These are phyloP conservation scores for Notechis scutatus DNA, from an alignment of 2,113 vertebrate genomes.

Conservation along the genomic window DNA sequence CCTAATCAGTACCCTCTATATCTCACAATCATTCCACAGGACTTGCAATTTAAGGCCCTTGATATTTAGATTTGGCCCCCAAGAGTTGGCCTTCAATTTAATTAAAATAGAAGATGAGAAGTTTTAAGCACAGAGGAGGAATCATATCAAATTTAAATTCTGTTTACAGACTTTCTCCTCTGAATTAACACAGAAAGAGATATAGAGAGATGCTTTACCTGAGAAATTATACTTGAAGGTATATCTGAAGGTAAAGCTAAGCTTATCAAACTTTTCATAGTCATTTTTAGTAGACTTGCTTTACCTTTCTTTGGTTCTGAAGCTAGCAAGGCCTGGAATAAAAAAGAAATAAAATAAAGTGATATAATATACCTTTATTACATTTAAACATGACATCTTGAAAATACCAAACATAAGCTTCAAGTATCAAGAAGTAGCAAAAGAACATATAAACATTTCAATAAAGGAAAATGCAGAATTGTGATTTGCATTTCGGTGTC, in stretches of 20 bases:
- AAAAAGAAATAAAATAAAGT: not conserved
- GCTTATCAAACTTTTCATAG: constrained; percentile 84
- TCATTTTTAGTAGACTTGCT: constrained; percentile 85
- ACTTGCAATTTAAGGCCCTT: not conserved
- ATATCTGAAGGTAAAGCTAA: constrained; percentile 74
- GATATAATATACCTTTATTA: not conserved
- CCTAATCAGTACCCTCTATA: not conserved
- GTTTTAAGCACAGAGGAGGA: not conserved
- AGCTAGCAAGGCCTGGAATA: constrained; percentile 84
- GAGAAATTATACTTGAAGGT: constrained; percentile 77
- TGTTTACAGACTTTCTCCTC: constrained; percentile 4
- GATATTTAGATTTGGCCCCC: not conserved
- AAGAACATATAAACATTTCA: not conserved
- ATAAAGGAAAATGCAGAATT: not conserved
- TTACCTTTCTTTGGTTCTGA: constrained; percentile 90
- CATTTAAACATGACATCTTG: not conserved
- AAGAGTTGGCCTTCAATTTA: not conserved
- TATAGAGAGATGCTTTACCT: constrained; percentile 71
- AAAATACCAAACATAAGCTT: not conserved
- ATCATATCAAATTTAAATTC: not conserved
- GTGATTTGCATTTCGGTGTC: not conserved
- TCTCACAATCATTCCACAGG: not conserved
- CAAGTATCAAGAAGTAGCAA: not conserved
- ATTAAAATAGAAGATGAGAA: not conserved
- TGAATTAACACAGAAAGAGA: not conserved